Conservation (phyloP, 2,888 invertebrate species). For the Amphipoea oculea region DNA sequence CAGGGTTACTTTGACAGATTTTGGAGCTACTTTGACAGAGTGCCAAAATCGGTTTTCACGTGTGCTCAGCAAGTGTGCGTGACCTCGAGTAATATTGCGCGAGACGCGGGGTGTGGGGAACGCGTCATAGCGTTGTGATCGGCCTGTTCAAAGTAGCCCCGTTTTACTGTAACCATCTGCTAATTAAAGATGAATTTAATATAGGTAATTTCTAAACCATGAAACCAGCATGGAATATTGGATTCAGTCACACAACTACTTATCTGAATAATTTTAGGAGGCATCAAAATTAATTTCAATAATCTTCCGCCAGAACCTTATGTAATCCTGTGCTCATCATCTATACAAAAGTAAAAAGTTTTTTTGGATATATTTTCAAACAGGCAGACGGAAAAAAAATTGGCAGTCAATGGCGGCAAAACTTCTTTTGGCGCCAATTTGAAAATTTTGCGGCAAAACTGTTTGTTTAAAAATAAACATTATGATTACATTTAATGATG, state of each 20-base stretch:
- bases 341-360: background rate
- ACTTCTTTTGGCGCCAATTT: constrained; percentile 44
- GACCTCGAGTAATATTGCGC: no score
- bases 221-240: background rate
- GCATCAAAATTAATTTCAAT: background rate
- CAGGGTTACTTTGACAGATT: no score
- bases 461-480: constrained; percentile 2
- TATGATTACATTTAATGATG: background rate
- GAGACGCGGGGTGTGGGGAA: no score
- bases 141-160: no score
- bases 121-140: no score
- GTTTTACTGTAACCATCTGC: no score
- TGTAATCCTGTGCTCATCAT: constrained; percentile 8
- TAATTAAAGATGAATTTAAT: background rate
- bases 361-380: constrained; percentile 9
- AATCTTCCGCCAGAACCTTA: background rate
- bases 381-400: background rate
- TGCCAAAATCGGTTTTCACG: no score
- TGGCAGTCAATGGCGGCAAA: background rate
- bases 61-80: no score
- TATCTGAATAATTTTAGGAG: no score
- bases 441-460: background rate
- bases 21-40: no score
- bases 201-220: background rate
- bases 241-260: background rate